Base-by-base conservation (phyloP, 1,140 invertebrate genomes). In the Drosophila parabipectinata region DNA sequence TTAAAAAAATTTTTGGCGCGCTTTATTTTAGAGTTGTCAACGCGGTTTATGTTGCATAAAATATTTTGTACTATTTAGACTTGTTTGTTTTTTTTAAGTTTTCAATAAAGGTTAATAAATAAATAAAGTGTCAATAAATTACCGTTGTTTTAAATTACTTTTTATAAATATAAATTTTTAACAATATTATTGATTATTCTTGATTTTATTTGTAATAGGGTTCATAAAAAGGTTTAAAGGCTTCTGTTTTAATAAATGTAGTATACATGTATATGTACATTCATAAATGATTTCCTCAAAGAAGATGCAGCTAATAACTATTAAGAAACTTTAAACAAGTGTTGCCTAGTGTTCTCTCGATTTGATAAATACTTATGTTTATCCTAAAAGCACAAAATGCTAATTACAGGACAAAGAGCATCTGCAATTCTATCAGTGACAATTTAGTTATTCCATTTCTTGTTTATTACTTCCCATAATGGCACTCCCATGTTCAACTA, bases 381-480 rank as follows among this genome's bases (percentile, higher is more conserved):
- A 15, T 6, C n/a, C 15, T 18, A 7, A 44, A 8, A 10, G 15
- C 14, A 39, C 32, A 4, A 30, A 53, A 55, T 55, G 41, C 32
- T 39, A 69, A 57, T 57, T 15, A 10, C 15, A 18, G 32, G 24
- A 28, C 63, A 18, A 56, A 69, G 66, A 41, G 66, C 64, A 69
- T 69, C 44, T 69, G 34, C 15, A 26, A 68, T 69, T 69, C 63
- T 39, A 12, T 48, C 15, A 26, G 0, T 18, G 8, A 54, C 26
- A 50, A 69, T 69, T 41, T 48, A 57, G 51, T 57, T 69, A 69
- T 69, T 69, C 63, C 63, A 69, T 69, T 69, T 64, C 45, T 74
- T 74, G 71, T 73, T 73, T 74, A 74, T 74, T 74, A 52, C 71
- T 57, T 74, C 60, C 52, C 72, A 74, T 74, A 74, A 74, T 74